Percentiles rank a stretch among this genome's conserved stretches.
phyloP scores from a whole-genome alignment of 2,888 invertebrate genomes.

The Panorpa germanica region DNA sequence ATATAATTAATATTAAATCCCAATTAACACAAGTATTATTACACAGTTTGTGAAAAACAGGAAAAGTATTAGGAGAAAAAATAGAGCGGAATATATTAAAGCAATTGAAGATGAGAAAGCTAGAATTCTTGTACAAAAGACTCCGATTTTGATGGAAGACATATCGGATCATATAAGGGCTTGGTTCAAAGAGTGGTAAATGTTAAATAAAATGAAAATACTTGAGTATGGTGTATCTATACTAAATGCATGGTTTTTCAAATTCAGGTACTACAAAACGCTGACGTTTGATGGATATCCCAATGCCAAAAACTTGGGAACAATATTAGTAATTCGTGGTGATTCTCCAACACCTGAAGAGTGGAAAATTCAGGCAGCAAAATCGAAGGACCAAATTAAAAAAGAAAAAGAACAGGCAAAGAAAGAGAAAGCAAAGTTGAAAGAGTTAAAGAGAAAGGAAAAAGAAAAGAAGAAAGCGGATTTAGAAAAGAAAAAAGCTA shows the following conservation, averaged over 20 bases:
- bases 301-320: slow-evolving; percentile 27
- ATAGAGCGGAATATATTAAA: slow-evolving; percentile 20
- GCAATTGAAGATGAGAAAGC: slow-evolving; percentile 25
- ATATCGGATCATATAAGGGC: slow-evolving; percentile 53
- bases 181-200: slow-evolving; percentile 49
- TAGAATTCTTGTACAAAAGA: slow-evolving; percentile 25
- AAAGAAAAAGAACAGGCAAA: slow-evolving; percentile 15
- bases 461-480: slow-evolving; percentile 13
- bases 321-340: slow-evolving; percentile 25
- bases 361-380: too few relatives aligned
- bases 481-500: slow-evolving; percentile 16
- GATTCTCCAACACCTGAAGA: slow-evolving; percentile 24
- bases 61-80: too few relatives aligned
- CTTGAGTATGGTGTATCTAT: background rate
- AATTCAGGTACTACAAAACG: slow-evolving; percentile 20
- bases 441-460: slow-evolving; percentile 14
- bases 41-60: too few relatives aligned
- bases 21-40: too few relatives aligned
- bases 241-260: too few relatives aligned
- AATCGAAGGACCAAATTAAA: too few relatives aligned
- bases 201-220: slow-evolving; percentile 1
- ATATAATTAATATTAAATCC: too few relatives aligned
- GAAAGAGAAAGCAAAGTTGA: slow-evolving; percentile 15
- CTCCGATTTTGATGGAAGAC: slow-evolving; percentile 43
- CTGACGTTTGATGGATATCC: slow-evolving; percentile 28